A percentile compares a stretch with the other conserved stretches of the same genome.
phyloP scores from a whole-genome alignment of 1,140 invertebrate genomes.

The Brachystomella parvula region DNA sequence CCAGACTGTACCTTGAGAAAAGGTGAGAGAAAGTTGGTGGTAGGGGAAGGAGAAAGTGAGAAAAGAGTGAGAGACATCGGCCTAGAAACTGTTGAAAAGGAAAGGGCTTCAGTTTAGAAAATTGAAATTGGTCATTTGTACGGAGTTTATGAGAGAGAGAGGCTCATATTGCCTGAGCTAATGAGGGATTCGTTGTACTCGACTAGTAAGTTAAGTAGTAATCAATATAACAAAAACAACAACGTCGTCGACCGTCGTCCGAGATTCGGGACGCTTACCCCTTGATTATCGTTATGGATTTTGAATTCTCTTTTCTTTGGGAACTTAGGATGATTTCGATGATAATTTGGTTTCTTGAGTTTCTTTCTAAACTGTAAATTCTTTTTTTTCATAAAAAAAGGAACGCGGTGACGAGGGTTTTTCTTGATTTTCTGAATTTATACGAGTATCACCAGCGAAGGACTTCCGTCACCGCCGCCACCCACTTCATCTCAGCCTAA shows the following conservation, averaged over 20 bases:
- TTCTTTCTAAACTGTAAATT: no score
- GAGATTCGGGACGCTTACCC: no score
- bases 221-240: background rate
- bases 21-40: background rate
- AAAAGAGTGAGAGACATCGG: background rate
- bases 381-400: no score
- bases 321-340: no score
- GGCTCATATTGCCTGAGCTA: background rate
- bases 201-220: slow-evolving; percentile 6
- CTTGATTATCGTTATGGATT: no score
- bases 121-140: slow-evolving; percentile 22
- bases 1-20: background rate
- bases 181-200: slow-evolving; percentile 26
- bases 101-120: slow-evolving; percentile 6
- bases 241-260: background rate
- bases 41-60: background rate
- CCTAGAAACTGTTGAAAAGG: background rate
- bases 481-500: no score
- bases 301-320: no score
- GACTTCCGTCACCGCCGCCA: no score
- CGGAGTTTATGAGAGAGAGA: background rate
- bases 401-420: background rate
- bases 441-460: no score
- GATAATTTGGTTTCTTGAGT: no score
- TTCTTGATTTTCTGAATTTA: no score